phyloP scores from a whole-genome alignment of 2,888 invertebrate species.

The Leistus spinibarbis region DNA sequence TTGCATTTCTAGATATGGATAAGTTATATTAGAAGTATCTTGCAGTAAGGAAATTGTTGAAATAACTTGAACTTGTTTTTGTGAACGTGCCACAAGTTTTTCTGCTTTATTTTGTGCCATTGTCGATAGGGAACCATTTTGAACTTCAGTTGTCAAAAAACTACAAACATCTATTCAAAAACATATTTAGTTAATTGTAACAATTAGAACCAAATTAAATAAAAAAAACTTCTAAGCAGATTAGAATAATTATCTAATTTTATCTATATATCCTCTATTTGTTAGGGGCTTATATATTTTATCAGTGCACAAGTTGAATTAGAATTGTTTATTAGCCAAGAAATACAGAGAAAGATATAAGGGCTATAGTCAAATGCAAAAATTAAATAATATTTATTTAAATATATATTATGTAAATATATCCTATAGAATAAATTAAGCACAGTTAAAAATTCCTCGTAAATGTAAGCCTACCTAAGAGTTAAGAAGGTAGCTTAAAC shows the following conservation, averaged over 20 bases:
- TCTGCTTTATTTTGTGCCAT: slow-evolving; percentile 33
- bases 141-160: slow-evolving; percentile 41
- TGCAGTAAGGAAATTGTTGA: slow-evolving; percentile 14
- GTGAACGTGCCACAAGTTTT: slow-evolving; percentile 38
- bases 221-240: too few species aligned
- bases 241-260: neutral
- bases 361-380: too few species aligned
- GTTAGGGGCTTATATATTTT: neutral
- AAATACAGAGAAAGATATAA: too few species aligned
- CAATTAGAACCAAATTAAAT: neutral
- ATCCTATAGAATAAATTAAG: too few species aligned
- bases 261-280: neutral
- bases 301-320: neutral
- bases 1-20: slow-evolving; percentile 24
- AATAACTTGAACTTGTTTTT: slow-evolving; percentile 39
- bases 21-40: slow-evolving; percentile 19
- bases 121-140: slow-evolving; percentile 39
- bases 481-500: too few species aligned
- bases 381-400: too few species aligned
- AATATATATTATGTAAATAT: too few species aligned
- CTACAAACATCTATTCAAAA: slow-evolving; percentile 41
- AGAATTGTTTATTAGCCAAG: too few species aligned
- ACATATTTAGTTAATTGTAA: neutral
- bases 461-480: too few species aligned
- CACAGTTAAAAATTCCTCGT: too few species aligned